These are phyloP conservation scores for Thymelicus sylvestris DNA, from an alignment of 2,888 invertebrate genomes.

Conservation along the genomic window DNA sequence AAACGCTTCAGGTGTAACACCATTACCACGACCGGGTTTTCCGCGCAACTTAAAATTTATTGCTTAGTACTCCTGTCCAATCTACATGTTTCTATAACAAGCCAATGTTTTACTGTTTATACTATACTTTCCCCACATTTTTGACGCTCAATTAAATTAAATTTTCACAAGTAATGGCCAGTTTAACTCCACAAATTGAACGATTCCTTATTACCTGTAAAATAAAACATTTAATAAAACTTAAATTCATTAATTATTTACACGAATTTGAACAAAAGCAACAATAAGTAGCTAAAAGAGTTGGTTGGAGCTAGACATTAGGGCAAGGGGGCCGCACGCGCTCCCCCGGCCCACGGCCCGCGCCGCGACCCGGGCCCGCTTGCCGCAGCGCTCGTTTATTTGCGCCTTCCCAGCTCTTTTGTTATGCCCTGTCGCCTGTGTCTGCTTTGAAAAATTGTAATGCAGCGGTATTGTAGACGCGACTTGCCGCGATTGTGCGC, in stretches of 20 bases:
- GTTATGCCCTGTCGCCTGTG: slow-evolving; percentile 78
- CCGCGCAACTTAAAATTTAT: too few species aligned
- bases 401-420: slow-evolving; percentile 81
- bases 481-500: slow-evolving; percentile 72
- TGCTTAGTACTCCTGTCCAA: too few species aligned
- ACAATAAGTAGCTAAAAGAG: slow-evolving; percentile 39
- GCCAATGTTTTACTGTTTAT: too few species aligned
- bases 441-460: slow-evolving; percentile 83
- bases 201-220: too few species aligned
- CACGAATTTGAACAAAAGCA: slow-evolving; percentile 3
- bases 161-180: too few species aligned
- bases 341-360: slow-evolving; percentile 49
- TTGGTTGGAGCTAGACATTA: slow-evolving; percentile 50
- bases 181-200: too few species aligned
- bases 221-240: neutral
- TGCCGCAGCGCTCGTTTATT: slow-evolving; percentile 79
- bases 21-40: too few species aligned
- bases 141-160: too few species aligned
- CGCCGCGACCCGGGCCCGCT: slow-evolving; percentile 49
- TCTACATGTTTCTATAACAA: too few species aligned
- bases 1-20: too few species aligned
- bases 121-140: too few species aligned
- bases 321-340: slow-evolving; percentile 55
- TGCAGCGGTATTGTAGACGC: slow-evolving; percentile 76
- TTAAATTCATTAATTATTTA: neutral